Base-by-base conservation (phyloP, 2,888 invertebrate species). In the Trilocha varians region DNA sequence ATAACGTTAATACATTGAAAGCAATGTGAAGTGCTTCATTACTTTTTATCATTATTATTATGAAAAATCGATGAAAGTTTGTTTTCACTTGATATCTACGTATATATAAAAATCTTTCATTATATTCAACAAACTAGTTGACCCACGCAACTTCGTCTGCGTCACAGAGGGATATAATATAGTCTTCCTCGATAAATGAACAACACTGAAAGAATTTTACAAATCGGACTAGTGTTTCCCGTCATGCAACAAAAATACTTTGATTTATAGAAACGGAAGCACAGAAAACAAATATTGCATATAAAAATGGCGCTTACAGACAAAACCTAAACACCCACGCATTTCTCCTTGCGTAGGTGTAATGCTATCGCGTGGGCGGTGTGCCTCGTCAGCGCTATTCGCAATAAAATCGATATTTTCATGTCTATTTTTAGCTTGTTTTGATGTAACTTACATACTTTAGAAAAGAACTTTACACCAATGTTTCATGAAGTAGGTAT, bases 371-470 rank as follows among this genome's bases (percentile, higher is more conserved):
- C 11, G 25, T 25, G 25, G 25, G 25, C 4, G 25, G 6, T 25
- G 4, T 11, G 25, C 2, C 11, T 25, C 11, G 25, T 25, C 25
- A 25, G 25, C 11, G 25, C 6, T 2, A 11, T 25, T 25, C 11
- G 25, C 25, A 6, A 25, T 25, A 11, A 5, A 11, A 25, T 25
- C 25, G 25, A 25, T 25, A 25, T 25, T 25, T 25, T 6, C 11
- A 25, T 1, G 25, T 25, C 25, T 25, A 25, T 41, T 40, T 32
- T 40, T 34, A 41, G 15, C 34, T 41, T 34, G 33, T 38, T 18
- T 35, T 34, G 36, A 25, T 9, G 25, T 25, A 25, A 25, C 25
- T 2, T 25, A 25, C 25, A 5, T 18, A 18, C 18, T 5, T 18
- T 8, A 5, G 4, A 8, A 5, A 5, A 18, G 18, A 25, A 3